Evolutionary conservation across 2,113 vertebrate species (phyloP), one percentile per base, ranked within the genome.

Genomic region (Brachypodius melanocephalos): DNA sequence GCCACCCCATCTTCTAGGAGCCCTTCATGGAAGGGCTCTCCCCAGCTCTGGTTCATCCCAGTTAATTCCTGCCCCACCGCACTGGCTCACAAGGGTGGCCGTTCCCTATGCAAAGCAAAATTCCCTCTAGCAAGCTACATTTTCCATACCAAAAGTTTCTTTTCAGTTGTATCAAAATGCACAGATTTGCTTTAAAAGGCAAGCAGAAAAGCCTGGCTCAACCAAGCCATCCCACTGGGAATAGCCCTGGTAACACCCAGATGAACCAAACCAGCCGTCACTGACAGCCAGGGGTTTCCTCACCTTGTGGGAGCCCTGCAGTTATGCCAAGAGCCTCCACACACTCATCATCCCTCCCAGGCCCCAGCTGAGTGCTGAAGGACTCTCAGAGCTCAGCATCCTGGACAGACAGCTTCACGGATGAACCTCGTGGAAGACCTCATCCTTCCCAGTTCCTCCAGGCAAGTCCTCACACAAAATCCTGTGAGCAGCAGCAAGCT

Each of bases 21-120:
- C 8, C 9, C 12, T 58, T 66, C 10, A 29, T 8, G 12, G 29
- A 14, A 76, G 8, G 38, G 38, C 8, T 68, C 24, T 80, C 40
- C 48, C 17, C 8, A 73, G 4, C 12, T 83, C 52, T 22, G 10
- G 3, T n/a, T 52, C 36, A 77, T 31, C 31, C 49, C 54, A 43
- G 28, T 8, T 57, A 76, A 59, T 5, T 28, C 36, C 57, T 58
- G 45, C 19, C 24, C 32, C 14, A 12, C 17, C 31, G 29, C 2
- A 0, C 40, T 46, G 38, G 14, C 25, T 68, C 36, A 68, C 14
- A 19, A 42, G 36, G 6, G 12, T 14, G 19, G 17, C 19, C 52
- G 19, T 12, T 71, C 51, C 42, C 25, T 25, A 1, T 0, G 0
- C 36, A 48, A 31, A 58, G 31, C 25, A 25, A 12, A 0, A 0